Evolutionary conservation across 2,113 vertebrate species (phyloP).

Genomic region (Dendropsophus ebraccatus): DNA sequence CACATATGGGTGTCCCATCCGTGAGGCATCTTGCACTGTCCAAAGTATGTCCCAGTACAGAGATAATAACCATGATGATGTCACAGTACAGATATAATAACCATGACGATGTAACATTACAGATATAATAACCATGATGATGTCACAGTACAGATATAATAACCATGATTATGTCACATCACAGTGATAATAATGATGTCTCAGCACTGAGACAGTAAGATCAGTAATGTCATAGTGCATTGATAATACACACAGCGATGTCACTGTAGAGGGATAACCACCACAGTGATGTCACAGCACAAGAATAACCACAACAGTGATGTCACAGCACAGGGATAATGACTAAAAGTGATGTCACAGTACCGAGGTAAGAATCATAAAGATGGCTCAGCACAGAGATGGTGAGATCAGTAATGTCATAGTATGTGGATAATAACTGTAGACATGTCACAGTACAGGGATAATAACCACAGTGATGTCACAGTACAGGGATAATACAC

Average conservation of each 20-base stretch:
- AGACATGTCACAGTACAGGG: no score
- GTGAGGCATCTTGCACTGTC: not conserved
- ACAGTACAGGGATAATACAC: not conserved
- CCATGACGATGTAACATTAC: no score
- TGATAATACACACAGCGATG: not conserved
- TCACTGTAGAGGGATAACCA: not conserved
- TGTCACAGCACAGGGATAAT: not conserved
- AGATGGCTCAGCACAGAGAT: not conserved
- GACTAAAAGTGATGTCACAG: not conserved
- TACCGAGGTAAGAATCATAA: not conserved
- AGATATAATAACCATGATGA: no score
- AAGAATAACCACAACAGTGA: not conserved
- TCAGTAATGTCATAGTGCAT: no score
- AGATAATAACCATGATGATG: no score
- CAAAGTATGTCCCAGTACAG: not conserved
- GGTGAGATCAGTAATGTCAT: no score
- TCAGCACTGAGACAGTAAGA: no score
- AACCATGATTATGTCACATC: no score
- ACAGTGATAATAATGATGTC: no score
- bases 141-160: no score
- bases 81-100: no score
- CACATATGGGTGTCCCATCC: not conserved
- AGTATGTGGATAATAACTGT: no score
- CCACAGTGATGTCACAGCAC: not conserved
- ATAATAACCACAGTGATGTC: constrained; percentile 8